Evolutionary conservation across 2,113 vertebrate species (phyloP), one percentile per base, ranked within the genome.

Genomic region (Plotosus lineatus): DNA sequence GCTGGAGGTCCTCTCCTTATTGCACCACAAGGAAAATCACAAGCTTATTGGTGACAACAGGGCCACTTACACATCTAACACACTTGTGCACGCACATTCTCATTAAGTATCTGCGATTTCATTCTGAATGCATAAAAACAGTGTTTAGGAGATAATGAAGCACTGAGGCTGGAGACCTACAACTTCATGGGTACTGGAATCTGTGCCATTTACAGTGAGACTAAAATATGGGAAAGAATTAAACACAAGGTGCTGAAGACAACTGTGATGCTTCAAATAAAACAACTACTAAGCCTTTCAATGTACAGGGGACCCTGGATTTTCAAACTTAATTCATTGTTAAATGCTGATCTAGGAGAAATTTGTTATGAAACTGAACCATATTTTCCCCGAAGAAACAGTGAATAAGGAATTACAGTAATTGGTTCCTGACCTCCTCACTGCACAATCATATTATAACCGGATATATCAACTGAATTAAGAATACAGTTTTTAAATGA

Each of bases 71-170:
- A 23, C 74, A 66, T 66, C 82, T 56, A 38, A 63, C 65, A 75
- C 76, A 11, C 31, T 53, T 51, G 69, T 6, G 69, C 26, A 21
- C 50, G 65, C 76, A 79, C 75, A 61, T 65, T 55, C 33, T 68
- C 71, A 71, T 77, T 69, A 80, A 44, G 48, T 78, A 51, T 56
- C 73, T 0, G 48, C 23, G 60, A 75, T 58, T 44, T 19, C 66
- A 89, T 81, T 86, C 75, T 85, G 23, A 81, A 85, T 75, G 79
- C 81, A 83, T 87, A 74, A 86, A 93, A 92, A 92, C 89, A 92
- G 90, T 85, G 85, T 85, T 86, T 83, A 89, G 81, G 87, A 89
- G 88, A 92, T 93, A 93, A 94, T 91, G 90, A 93, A 90, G 83
- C 85, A 81, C 85, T 85, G 86, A 90, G 89, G 90, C 89, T 85